Evolutionary conservation across 2,888 invertebrate species (phyloP).

Genomic region (Orthosia gothica): DNA sequence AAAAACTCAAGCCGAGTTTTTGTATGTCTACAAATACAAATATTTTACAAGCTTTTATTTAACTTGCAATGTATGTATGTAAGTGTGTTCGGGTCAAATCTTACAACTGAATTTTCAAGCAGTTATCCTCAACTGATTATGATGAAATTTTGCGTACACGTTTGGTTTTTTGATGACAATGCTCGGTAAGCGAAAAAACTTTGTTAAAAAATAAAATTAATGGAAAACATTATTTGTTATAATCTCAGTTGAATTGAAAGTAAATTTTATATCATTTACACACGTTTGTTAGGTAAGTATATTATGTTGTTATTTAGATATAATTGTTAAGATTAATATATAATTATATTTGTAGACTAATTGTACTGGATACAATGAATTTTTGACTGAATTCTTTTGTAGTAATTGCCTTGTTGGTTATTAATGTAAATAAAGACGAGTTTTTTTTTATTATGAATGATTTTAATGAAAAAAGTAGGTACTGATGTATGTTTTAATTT

Average conservation of each 20-base stretch:
- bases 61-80: too few species aligned
- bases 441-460: background rate
- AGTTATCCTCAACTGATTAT: too few species aligned
- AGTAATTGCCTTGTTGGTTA: background rate
- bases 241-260: background rate
- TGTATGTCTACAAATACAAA: too few species aligned
- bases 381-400: conserved; percentile 47
- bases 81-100: too few species aligned
- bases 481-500: background rate
- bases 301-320: conserved; percentile 48
- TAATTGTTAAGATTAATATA: conserved; percentile 42
- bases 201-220: too few species aligned
- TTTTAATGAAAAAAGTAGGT: conserved; percentile 5
- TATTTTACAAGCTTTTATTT: too few species aligned
- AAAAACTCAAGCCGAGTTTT: too few species aligned
- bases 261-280: conserved; percentile 61
- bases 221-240: background rate
- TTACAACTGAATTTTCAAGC: too few species aligned
- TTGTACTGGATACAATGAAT: conserved; percentile 76
- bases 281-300: conserved; percentile 69
- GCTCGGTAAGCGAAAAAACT: too few species aligned
- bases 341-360: conserved; percentile 64
- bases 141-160: too few species aligned
- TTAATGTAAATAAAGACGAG: conserved; percentile 17
- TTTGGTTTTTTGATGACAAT: too few species aligned